Percentiles rank a stretch among this genome's conserved stretches.
These are phyloP conservation scores for Parnassius smintheus DNA, from an alignment of 2,888 invertebrate species.

Conservation along the genomic window DNA sequence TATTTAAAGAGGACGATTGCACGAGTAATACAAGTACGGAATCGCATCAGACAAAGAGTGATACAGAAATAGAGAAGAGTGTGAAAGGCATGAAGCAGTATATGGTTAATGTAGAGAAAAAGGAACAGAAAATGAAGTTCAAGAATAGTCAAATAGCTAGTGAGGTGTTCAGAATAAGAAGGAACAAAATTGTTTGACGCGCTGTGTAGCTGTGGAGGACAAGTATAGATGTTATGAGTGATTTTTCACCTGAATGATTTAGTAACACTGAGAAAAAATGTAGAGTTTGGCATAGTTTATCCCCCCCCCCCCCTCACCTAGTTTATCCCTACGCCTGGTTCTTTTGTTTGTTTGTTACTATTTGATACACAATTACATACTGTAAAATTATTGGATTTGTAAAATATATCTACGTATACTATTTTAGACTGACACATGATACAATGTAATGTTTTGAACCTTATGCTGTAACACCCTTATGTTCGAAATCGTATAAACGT, in stretches of 20 bases:
- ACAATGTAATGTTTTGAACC: too few species aligned
- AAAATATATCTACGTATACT: too few species aligned
- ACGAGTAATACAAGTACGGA: slow-evolving; percentile 38
- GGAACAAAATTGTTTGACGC: slow-evolving; percentile 63
- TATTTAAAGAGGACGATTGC: slow-evolving; percentile 72
- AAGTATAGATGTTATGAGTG: not conserved
- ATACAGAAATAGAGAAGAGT: slow-evolving; percentile 40
- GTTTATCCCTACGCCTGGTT: too few species aligned
- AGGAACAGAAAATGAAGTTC: slow-evolving; percentile 56
- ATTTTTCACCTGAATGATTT: not conserved
- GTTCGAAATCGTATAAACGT: too few species aligned
- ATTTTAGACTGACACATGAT: too few species aligned
- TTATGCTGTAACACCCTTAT: too few species aligned
- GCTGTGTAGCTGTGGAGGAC: not conserved
- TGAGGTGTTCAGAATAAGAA: slow-evolving; percentile 68
- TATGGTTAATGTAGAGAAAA: slow-evolving; percentile 31
- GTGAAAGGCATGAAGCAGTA: slow-evolving; percentile 45
- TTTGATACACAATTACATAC: too few species aligned
- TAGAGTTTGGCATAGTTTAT: not conserved
- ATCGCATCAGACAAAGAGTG: slow-evolving; percentile 43
- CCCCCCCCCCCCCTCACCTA: too few species aligned
- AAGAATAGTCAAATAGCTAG: slow-evolving; percentile 72
- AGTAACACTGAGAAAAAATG: not conserved
- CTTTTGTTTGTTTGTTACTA: too few species aligned
- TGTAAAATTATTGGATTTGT: too few species aligned